Base-by-base conservation (phyloP, 2,113 vertebrate genomes). In the Pelodiscus sinensis region DNA sequence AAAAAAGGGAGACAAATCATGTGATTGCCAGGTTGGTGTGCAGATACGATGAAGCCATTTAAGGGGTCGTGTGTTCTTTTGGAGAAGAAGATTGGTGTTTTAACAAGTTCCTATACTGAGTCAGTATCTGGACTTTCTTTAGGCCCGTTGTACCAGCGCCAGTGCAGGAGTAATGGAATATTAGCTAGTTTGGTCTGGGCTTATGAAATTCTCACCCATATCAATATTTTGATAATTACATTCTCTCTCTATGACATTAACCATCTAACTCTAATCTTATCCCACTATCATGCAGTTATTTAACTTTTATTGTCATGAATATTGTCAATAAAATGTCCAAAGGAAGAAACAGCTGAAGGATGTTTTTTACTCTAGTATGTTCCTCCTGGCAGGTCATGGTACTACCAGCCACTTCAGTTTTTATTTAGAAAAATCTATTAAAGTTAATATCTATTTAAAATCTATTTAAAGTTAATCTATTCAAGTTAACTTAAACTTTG, bases 361-460 rank as follows among this genome's bases (percentile, higher is more conserved):
- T 62, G 10, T 6, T 60, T 81, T 78, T 89, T 18, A 50, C 7
- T 0, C 73, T 79, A 19, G 71, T 86, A 50, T 54, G 19, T 75
- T 68, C 10, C 0, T 0, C 60, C 3, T 2, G 51, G 57, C 0
- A 0, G 88, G 21, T 79, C 82, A 27, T 2, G 52, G 50, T 56
- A 77, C 55, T 82, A 38, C 58, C 9, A 1, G 0, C 22, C 50
- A 62, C 3, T 60, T 62, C 27, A 3, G 31, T 13, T 95, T 91
- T 85, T 85, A 80, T 92, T 95, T 77, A 86, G 83, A 58, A 81
- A 29, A 79, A 93, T 62, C 83, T n/a, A 25, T 88, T 85, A 79
- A 81, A 73, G 18, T 90, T 95, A 92, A 52, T 73, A 13, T 55
- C 44, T 44, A 44, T 44, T 44, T 44, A 44, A 44, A 44, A 44